Base-by-base conservation (phyloP, 2,113 vertebrate genomes). In the Hippocampus abdominalis region DNA sequence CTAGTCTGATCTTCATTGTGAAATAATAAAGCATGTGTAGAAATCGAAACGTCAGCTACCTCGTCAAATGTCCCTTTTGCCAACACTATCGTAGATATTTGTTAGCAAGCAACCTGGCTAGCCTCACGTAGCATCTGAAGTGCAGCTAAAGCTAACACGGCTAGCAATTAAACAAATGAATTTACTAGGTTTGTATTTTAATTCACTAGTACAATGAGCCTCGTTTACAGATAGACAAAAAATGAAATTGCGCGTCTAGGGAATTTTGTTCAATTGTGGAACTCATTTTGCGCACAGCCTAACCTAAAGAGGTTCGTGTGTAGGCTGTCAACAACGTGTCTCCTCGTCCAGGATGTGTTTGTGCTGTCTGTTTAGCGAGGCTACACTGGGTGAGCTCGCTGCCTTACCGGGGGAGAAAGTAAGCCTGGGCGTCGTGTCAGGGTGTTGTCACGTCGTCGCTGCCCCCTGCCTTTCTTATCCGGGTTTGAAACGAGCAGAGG, bases 401-500 rank as follows among this genome's bases (percentile, higher is more conserved):
- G 77, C 57, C 87, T 88, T 79, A 87, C 87, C 86, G 65, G 68
- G 42, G 68, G 42, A 81, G 59, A 29, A 83, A 78, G 53, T 70
- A 20, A n/a, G 76, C 70, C 76, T 54, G 80, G 51, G 75, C 79
- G 86, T 83, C 81, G 78, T 66, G 77, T 64, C 4, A 56, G 81
- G 77, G 78, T 87, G 86, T 78, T 61, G 87, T 84, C 88, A 68
- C 83, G 81, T 77, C 81, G 81, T 76, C 77, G 83, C 81, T 71
- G 2, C 63, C 80, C 80, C 78, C 83, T 62, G 29, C n/a, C 57
- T 27, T 77, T 76, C 71, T 88, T 90, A 90, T 79, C 88, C 89
- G 59, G 90, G 90, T 81, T 90, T 89, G 80, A 79, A 86, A 0
- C 85, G 84, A 83, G 79, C 72, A 71, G 69, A 80, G 32, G 77